A percentile compares a stretch with the other conserved stretches of the same genome.
Conservation (phyloP, 2,888 invertebrate species). For the Lithodes maja region DNA sequence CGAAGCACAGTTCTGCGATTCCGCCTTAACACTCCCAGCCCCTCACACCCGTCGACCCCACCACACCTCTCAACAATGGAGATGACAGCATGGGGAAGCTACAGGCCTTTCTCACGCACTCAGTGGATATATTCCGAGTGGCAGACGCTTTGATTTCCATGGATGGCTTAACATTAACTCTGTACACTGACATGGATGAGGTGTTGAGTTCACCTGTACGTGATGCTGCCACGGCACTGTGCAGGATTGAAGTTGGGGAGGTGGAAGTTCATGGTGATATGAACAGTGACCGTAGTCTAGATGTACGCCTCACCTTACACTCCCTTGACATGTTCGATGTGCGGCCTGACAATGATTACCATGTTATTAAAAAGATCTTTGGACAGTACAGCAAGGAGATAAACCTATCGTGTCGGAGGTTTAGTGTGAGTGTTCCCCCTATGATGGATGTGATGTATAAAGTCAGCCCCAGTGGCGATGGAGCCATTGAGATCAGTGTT, state of each 20-base stretch:
- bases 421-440: conserved; percentile 77
- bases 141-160: conserved; percentile 79
- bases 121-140: conserved; percentile 81
- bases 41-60: conserved; percentile 58
- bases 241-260: conserved; percentile 83
- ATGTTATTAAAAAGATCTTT: conserved; percentile 68
- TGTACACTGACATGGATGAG: conserved; percentile 85
- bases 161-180: conserved; percentile 82
- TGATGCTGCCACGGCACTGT: conserved; percentile 83
- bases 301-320: conserved; percentile 83
- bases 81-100: conserved; percentile 79
- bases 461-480: conserved; percentile 79
- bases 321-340: conserved; percentile 83
- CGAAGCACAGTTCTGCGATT: conserved; percentile 72
- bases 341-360: conserved; percentile 79
- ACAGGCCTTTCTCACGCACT: conserved; percentile 84
- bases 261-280: conserved; percentile 80
- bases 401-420: conserved; percentile 37
- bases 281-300: conserved; percentile 82
- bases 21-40: conserved; percentile 58
- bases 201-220: conserved; percentile 84
- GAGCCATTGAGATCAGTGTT: conserved; percentile 82
- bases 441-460: conserved; percentile 83
- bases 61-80: conserved; percentile 59
- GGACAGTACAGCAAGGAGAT: conserved; percentile 62